These are phyloP conservation scores for Saguinus oedipus DNA, from an alignment of 2,797 vertebrate species.

Conservation along the genomic window DNA sequence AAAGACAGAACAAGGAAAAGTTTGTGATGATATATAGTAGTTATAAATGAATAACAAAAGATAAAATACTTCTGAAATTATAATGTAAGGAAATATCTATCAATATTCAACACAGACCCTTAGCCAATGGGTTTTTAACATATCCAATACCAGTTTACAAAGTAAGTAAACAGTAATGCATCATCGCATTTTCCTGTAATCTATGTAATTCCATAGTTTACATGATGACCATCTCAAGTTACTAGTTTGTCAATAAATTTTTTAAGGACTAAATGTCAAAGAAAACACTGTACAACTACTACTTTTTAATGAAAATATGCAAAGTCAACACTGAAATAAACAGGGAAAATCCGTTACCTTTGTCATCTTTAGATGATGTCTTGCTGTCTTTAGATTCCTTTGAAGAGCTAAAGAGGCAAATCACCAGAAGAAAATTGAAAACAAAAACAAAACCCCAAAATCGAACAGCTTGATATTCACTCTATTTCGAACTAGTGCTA, in stretches of 20 bases:
- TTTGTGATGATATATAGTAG: background rate
- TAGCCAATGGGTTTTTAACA: constrained; percentile 23
- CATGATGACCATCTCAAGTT: background rate
- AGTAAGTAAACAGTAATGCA: background rate
- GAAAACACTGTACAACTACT: background rate
- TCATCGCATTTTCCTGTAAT: background rate
- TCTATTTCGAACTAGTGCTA: constrained; percentile 81
- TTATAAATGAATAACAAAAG: constrained; percentile 1
- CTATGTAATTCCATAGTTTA: background rate
- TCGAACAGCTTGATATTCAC: constrained; percentile 80
- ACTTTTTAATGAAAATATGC: constrained; percentile 16
- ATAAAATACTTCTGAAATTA: constrained; percentile 42
- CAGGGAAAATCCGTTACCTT: constrained; percentile 88
- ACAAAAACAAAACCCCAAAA: constrained; percentile 72
- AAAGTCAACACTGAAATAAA: constrained; percentile 50
- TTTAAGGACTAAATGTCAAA: constrained; percentile 34
- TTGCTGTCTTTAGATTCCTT: constrained; percentile 97
- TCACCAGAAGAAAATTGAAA: constrained; percentile 88
- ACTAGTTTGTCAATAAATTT: background rate
- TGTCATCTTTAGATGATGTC: constrained; percentile 93
- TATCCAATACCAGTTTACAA: constrained; percentile 8
- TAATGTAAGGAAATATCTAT: background rate
- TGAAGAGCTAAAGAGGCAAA: constrained; percentile 92
- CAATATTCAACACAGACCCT: background rate
- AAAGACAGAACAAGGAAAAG: background rate